Evolutionary conservation across 2,888 invertebrate species (phyloP).

Genomic region (Epirrhoe alternata): DNA sequence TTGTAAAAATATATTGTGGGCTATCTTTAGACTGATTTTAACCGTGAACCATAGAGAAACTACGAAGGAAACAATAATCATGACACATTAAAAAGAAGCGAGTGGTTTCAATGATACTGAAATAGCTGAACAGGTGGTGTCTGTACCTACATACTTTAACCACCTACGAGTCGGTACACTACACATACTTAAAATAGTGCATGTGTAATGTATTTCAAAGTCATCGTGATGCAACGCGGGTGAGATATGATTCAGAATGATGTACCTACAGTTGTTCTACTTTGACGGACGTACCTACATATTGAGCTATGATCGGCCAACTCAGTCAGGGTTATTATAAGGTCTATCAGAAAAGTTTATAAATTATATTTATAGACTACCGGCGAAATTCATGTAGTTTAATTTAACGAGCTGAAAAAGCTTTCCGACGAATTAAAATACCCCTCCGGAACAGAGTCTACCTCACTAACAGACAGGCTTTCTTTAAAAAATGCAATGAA

Average conservation of each 20-base stretch:
- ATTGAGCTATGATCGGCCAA: constrained; percentile 24
- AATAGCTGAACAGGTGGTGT: constrained; percentile 43
- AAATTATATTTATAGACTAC: too few species aligned
- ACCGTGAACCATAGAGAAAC: neutral
- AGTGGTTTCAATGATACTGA: constrained; percentile 21
- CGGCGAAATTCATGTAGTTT: too few species aligned
- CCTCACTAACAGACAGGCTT: too few species aligned
- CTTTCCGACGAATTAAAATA: too few species aligned
- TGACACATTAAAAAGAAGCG: constrained; percentile 4
- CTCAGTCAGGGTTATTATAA: neutral
- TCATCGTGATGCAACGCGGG: constrained; percentile 35
- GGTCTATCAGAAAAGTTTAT: neutral
- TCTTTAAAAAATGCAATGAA: too few species aligned
- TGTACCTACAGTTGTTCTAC: constrained; percentile 33
- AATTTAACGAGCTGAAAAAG: too few species aligned
- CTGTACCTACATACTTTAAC: constrained; percentile 22
- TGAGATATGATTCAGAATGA: constrained; percentile 37
- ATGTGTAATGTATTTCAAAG: constrained; percentile 40
- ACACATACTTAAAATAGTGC: constrained; percentile 22
- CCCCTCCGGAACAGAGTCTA: too few species aligned
- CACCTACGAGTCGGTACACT: neutral
- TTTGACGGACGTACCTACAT: constrained; percentile 31
- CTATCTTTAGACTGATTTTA: neutral
- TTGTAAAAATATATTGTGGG: neutral
- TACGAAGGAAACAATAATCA: constrained; percentile 7